Conservation (phyloP, 2,888 invertebrate genomes). For the Aspidiotus destructor region DNA sequence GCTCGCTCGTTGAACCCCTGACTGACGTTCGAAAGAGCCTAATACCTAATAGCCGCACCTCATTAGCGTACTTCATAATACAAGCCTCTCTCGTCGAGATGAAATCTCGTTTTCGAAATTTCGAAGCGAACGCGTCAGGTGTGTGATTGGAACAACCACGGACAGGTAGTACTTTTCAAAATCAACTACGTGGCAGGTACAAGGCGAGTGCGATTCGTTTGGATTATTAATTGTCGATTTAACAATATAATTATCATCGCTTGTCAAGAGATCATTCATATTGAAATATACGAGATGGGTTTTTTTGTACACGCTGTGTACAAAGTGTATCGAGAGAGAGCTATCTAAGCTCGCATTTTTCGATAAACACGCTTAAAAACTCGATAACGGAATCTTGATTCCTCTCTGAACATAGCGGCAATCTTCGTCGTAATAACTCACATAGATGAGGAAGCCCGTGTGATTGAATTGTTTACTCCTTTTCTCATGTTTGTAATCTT, state of each 20-base stretch:
- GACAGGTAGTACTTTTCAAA: slow-evolving; percentile 24
- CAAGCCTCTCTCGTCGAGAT: background rate
- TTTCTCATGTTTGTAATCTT: too few relatives aligned
- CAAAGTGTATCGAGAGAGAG: too few relatives aligned
- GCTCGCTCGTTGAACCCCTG: background rate
- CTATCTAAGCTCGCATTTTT: too few relatives aligned
- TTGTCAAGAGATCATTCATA: slow-evolving; percentile 16
- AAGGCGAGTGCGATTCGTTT: background rate
- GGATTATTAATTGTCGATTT: slow-evolving; percentile 28
- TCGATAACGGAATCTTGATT: too few relatives aligned
- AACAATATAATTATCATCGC: slow-evolving; percentile 30
- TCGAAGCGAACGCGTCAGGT: slow-evolving; percentile 11
- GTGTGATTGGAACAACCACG: slow-evolving; percentile 17
- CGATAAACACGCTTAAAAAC: too few relatives aligned
- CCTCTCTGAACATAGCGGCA: too few relatives aligned
- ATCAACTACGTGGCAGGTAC: slow-evolving; percentile 16
- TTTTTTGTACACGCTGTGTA: too few relatives aligned
- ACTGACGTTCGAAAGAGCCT: background rate
- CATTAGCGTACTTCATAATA: slow-evolving; percentile 14
- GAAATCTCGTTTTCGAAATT: slow-evolving; percentile 8
- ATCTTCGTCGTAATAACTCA: too few relatives aligned
- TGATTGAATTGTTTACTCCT: too few relatives aligned
- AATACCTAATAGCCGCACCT: slow-evolving; percentile 10
- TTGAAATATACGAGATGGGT: background rate
- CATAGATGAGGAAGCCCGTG: too few relatives aligned